phyloP scores from a whole-genome alignment of 2,797 vertebrate genomes.

The Coendou prehensilis region DNA sequence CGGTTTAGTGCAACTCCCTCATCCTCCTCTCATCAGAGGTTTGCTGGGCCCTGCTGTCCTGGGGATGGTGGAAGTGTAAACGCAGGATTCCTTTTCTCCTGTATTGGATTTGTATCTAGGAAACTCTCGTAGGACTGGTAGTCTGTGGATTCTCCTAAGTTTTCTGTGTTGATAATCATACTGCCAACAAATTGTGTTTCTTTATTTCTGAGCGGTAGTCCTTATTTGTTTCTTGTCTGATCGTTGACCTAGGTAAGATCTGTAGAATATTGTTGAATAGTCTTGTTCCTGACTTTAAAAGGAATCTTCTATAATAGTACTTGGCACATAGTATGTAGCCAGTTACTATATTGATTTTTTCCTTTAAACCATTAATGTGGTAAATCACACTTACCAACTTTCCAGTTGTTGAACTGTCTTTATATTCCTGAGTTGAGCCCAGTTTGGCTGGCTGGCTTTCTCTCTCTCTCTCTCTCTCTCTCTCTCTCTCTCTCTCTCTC shows the following conservation, averaged over 20 bases:
- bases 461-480: neutral
- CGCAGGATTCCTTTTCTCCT: neutral
- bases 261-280: neutral
- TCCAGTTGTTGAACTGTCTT: neutral
- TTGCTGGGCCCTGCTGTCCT: neutral
- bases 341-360: neutral
- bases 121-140: neutral
- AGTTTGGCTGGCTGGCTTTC: neutral
- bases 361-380: neutral
- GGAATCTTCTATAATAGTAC: neutral
- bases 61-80: neutral
- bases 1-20: neutral
- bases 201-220: neutral
- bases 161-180: conserved; percentile 7
- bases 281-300: conserved; percentile 13
- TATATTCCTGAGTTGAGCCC: neutral
- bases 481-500: neutral
- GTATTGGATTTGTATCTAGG: neutral
- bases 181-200: neutral
- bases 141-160: neutral
- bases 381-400: neutral
- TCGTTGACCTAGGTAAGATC: neutral
- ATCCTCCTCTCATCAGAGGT: neutral
- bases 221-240: conserved; percentile 25
- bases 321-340: neutral